A percentile compares a stretch with the other conserved stretches of the same genome.
Evolutionary conservation across 2,113 vertebrate genomes (phyloP).

Genomic region (Alexandromys fortis): DNA sequence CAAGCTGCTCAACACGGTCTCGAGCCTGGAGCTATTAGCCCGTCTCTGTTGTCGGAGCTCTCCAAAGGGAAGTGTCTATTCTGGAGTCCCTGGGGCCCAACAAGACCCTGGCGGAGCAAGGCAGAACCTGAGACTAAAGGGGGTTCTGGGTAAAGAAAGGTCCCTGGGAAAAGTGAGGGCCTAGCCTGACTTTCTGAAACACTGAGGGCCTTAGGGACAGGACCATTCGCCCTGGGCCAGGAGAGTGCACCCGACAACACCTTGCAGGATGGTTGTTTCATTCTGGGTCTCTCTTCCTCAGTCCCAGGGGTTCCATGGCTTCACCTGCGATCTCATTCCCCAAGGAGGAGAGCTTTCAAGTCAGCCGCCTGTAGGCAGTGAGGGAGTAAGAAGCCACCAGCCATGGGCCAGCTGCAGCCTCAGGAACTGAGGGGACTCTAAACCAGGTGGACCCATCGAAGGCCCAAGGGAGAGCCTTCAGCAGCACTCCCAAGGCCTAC

Average conservation of each 20-base stretch:
- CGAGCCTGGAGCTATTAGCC: not conserved
- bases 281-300: not conserved
- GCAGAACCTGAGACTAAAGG: not conserved
- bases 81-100: not conserved
- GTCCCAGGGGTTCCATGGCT: not conserved
- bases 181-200: not conserved
- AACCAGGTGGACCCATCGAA: not conserved
- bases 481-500: not conserved
- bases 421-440: not conserved
- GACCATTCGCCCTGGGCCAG: not conserved
- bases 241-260: not conserved
- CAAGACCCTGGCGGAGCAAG: not conserved
- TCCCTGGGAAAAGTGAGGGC: not conserved
- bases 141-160: not conserved
- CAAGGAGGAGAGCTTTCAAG: not conserved
- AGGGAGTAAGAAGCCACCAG: not conserved
- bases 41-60: not conserved
- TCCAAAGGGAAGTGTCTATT: not conserved
- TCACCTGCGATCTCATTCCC: constrained; percentile 27
- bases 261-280: not conserved
- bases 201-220: not conserved
- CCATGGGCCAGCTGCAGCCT: not conserved
- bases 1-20: not conserved
- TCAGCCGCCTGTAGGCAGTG: not conserved
- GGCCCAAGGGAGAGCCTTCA: not conserved